phyloP scores from a whole-genome alignment of 1,140 invertebrate genomes.

The Pseudomyrmex flavicornis region DNA sequence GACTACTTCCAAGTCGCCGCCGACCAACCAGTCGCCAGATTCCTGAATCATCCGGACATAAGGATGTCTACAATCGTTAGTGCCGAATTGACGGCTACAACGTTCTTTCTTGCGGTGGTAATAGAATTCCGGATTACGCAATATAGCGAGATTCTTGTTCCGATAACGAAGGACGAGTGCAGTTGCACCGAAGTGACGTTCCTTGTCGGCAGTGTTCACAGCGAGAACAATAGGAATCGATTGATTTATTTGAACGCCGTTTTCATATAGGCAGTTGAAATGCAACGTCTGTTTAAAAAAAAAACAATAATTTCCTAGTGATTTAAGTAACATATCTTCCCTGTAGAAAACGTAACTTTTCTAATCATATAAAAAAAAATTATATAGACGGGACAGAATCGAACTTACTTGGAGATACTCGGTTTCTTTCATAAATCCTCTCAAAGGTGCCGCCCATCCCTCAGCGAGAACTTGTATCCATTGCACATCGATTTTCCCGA shows the following conservation, averaged over 20 bases:
- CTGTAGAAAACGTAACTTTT: too few relatives aligned
- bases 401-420: slow-evolving; percentile 93
- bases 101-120: slow-evolving; percentile 98
- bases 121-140: slow-evolving; percentile 97
- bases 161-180: slow-evolving; percentile 87
- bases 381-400: neutral
- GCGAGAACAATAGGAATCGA: slow-evolving; percentile 98
- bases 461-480: slow-evolving; percentile 98
- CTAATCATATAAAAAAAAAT: too few relatives aligned
- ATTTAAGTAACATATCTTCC: neutral
- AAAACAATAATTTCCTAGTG: slow-evolving; percentile 1
- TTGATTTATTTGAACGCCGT: slow-evolving; percentile 92
- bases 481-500: slow-evolving; percentile 95
- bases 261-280: slow-evolving; percentile 94
- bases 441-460: slow-evolving; percentile 98
- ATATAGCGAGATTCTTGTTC: slow-evolving; percentile 91
- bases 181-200: slow-evolving; percentile 88
- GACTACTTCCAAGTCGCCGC: slow-evolving; percentile 97
- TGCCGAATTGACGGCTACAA: slow-evolving; percentile 96
- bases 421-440: slow-evolving; percentile 98
- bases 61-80: slow-evolving; percentile 94
- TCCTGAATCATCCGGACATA: slow-evolving; percentile 97
- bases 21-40: slow-evolving; percentile 97
- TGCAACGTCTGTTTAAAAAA: slow-evolving; percentile 87
- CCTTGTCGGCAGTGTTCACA: slow-evolving; percentile 90